phyloP scores from a whole-genome alignment of 2,888 invertebrate species.

The Rotaria magnacalcarata region DNA sequence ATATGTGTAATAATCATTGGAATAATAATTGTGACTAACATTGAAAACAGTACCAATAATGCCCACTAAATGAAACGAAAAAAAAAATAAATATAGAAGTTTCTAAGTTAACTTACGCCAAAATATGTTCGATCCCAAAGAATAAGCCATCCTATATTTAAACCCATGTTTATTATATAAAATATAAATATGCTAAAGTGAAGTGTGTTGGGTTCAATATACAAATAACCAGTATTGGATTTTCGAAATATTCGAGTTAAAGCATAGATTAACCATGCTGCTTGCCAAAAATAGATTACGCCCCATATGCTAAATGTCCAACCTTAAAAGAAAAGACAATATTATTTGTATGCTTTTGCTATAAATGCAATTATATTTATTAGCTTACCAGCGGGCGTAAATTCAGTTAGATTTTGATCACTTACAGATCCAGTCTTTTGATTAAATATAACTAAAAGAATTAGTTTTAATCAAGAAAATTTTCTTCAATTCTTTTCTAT shows the following conservation, averaged over 20 bases:
- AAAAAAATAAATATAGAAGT: neutral
- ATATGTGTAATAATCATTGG: slow-evolving; percentile 22
- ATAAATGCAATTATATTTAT: neutral
- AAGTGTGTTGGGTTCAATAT: neutral
- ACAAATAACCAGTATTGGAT: neutral
- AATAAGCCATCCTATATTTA: slow-evolving; percentile 2
- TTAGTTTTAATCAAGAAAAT: too few relatives aligned
- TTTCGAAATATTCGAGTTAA: slow-evolving; percentile 2
- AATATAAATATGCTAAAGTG: neutral
- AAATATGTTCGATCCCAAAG: neutral
- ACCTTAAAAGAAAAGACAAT: neutral
- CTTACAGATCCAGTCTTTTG: neutral
- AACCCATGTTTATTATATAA: slow-evolving; percentile 3
- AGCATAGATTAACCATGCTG: slow-evolving; percentile 16
- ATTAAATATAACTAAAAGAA: neutral
- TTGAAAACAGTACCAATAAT: neutral
- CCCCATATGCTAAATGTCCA: slow-evolving; percentile 30
- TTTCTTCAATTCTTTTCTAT: too few relatives aligned
- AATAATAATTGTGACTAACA: neutral
- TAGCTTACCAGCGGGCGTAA: slow-evolving; percentile 7
- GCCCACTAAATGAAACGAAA: neutral
- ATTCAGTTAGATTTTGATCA: neutral
- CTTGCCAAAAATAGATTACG: slow-evolving; percentile 31
- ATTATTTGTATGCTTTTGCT: neutral
- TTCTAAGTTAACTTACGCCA: neutral